A percentile compares a stretch with the other conserved stretches of the same genome.
phyloP scores from a whole-genome alignment of 2,888 invertebrate species.

The Diadromus collaris region DNA sequence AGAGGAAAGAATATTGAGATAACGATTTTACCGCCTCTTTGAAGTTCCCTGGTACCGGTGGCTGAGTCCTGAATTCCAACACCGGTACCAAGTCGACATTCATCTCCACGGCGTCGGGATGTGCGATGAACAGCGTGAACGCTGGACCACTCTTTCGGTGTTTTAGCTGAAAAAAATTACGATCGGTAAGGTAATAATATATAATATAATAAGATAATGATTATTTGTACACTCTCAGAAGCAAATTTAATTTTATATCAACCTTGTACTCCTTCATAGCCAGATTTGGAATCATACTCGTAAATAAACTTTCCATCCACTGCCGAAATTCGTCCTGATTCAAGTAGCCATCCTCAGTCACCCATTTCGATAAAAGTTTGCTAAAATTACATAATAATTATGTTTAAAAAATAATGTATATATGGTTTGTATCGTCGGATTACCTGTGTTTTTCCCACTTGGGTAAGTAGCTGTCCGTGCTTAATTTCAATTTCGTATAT shows the following conservation, averaged over 20 bases:
- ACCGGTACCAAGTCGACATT: slow-evolving; percentile 83
- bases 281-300: background rate
- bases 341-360: slow-evolving; percentile 80
- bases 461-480: slow-evolving; percentile 33
- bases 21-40: slow-evolving; percentile 20
- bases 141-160: slow-evolving; percentile 82
- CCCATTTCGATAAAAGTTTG: slow-evolving; percentile 79
- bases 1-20: background rate
- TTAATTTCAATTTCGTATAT: slow-evolving; percentile 63
- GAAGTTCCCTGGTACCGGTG: slow-evolving; percentile 76
- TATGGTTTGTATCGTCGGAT: slow-evolving; percentile 20
- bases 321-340: slow-evolving; percentile 81
- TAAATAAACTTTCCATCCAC: slow-evolving; percentile 81
- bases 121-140: slow-evolving; percentile 80
- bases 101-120: slow-evolving; percentile 73
- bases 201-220: too few relatives aligned
- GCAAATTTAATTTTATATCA: background rate
- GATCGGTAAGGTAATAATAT: background rate
- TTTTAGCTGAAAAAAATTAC: slow-evolving; percentile 71
- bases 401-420: slow-evolving; percentile 16
- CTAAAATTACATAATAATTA: slow-evolving; percentile 53
- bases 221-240: background rate
- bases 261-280: slow-evolving; percentile 29
- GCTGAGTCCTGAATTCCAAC: slow-evolving; percentile 80
- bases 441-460: slow-evolving; percentile 61